A percentile compares a stretch with the other conserved stretches of the same genome.
Evolutionary conservation across 1,140 invertebrate genomes (phyloP).

Genomic region (Archivesica marissinica): DNA sequence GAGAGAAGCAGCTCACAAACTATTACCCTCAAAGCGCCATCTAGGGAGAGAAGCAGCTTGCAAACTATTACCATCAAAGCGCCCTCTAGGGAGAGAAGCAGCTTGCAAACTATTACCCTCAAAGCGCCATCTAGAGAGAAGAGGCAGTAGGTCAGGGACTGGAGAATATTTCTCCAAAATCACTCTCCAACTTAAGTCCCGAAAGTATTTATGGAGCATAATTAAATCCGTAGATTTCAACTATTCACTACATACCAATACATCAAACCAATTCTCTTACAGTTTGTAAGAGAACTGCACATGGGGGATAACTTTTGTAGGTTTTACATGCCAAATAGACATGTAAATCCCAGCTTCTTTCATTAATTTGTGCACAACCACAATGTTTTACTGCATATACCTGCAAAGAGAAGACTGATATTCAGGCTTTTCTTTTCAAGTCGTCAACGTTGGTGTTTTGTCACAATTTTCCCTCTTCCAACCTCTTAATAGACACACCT

Average conservation of each 20-base stretch:
- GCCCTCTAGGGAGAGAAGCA: no score
- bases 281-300: conserved; percentile 30
- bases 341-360: conserved; percentile 21
- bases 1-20: no score
- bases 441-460: neutral
- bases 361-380: neutral
- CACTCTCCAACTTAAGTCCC: neutral
- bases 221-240: neutral
- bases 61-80: no score
- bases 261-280: conserved; percentile 23
- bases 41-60: no score
- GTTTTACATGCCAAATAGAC: neutral
- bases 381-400: conserved; percentile 24
- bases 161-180: neutral
- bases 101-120: no score
- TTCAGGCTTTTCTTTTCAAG: conserved; percentile 44
- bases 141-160: no score
- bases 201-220: neutral
- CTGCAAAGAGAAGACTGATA: conserved; percentile 48
- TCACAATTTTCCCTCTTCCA: neutral
- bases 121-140: no score
- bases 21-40: no score
- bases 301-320: neutral
- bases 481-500: neutral
- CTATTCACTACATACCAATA: neutral